These are phyloP conservation scores for Melieria crassipennis DNA, from an alignment of 2,888 invertebrate genomes.

Conservation along the genomic window DNA sequence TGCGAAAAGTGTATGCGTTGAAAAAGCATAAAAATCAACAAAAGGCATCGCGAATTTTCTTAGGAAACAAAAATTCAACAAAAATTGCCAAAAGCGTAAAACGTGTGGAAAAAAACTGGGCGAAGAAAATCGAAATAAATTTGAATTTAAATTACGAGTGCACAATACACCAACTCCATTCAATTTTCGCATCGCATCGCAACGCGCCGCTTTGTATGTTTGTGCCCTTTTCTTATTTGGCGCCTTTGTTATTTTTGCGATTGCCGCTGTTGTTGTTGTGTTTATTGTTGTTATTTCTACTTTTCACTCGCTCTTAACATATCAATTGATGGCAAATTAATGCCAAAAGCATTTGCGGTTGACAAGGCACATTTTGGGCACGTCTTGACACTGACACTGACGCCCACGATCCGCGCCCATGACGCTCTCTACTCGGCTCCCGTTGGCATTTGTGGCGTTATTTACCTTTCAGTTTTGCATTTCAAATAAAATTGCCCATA, in stretches of 20 bases:
- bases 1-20: slow-evolving; percentile 25
- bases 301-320: neutral
- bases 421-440: too few relatives aligned
- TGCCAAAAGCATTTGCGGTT: slow-evolving; percentile 13
- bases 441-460: too few relatives aligned
- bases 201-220: neutral
- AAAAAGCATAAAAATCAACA: slow-evolving; percentile 48
- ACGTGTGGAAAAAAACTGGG: too few relatives aligned
- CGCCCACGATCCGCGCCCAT: neutral
- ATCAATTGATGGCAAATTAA: slow-evolving; percentile 24
- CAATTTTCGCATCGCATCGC: neutral
- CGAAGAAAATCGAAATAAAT: slow-evolving; percentile 39
- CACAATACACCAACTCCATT: too few relatives aligned
- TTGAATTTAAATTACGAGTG: slow-evolving; percentile 55
- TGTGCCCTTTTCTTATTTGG: neutral
- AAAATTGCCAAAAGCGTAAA: neutral
- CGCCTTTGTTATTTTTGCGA: neutral
- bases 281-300: neutral
- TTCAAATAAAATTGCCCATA: too few relatives aligned
- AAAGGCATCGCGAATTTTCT: slow-evolving; percentile 51
- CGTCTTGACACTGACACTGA: neutral
- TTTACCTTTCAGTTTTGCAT: too few relatives aligned
- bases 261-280: slow-evolving; percentile 38
- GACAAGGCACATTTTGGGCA: slow-evolving; percentile 18
- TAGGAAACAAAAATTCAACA: neutral